Percentiles rank a stretch among this genome's conserved stretches.
phyloP scores from a whole-genome alignment of 2,113 vertebrate genomes.

The Cephalopterus ornatus region DNA sequence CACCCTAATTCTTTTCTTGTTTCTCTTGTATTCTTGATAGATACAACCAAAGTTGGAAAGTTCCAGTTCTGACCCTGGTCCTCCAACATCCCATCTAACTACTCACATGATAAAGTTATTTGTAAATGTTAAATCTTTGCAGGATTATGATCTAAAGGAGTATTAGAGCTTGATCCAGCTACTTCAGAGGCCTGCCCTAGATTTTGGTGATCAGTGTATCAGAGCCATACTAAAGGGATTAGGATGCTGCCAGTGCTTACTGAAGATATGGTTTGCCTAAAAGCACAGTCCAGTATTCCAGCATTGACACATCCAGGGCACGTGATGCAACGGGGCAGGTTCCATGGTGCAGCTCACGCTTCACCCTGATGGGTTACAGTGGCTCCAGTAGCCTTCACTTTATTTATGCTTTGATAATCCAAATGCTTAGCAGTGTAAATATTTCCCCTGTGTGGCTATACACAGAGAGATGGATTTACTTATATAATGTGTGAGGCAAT shows the following conservation, averaged over 20 bases:
- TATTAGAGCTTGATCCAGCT: constrained; percentile 43
- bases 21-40: neutral
- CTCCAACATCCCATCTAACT: constrained; percentile 6
- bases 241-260: neutral
- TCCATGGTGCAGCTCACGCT: neutral
- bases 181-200: constrained; percentile 49
- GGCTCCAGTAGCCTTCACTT: constrained; percentile 8
- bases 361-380: neutral
- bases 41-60: neutral
- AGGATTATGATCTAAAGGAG: constrained; percentile 44
- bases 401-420: neutral
- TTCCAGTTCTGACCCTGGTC: neutral
- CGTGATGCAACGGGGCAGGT: fast-evolving
- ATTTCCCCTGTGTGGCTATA: neutral
- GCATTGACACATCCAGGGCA: neutral
- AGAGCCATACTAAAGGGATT: constrained; percentile 21
- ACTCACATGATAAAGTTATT: constrained; percentile 50
- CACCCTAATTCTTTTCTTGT: neutral
- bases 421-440: constrained; percentile 10
- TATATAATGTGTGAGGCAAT: neutral
- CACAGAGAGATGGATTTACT: neutral
- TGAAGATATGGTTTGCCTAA: neutral
- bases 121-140: constrained; percentile 35
- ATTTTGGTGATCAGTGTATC: constrained; percentile 12
- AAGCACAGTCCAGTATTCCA: neutral